Evolutionary conservation across 2,888 invertebrate genomes (phyloP).

Genomic region (Clostera curtula): DNA sequence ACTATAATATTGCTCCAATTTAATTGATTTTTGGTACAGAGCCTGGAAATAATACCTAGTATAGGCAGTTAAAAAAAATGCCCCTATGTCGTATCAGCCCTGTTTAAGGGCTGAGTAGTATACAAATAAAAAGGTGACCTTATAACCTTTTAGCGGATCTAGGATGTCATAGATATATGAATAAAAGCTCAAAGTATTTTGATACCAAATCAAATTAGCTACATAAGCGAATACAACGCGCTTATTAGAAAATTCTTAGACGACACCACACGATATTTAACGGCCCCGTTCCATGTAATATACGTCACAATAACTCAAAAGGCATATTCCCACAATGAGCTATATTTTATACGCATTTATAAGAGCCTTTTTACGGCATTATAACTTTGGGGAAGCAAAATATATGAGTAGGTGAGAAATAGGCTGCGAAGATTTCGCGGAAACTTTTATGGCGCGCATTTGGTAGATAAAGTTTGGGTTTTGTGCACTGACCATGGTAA

Average conservation of each 20-base stretch:
- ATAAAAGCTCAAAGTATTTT: too few species aligned
- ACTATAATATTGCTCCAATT: too few species aligned
- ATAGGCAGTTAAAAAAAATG: too few species aligned
- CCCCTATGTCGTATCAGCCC: too few species aligned
- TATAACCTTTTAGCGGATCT: too few species aligned
- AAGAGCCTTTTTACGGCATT: constrained; percentile 14
- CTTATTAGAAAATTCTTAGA: background rate
- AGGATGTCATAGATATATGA: too few species aligned
- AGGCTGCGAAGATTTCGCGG: background rate
- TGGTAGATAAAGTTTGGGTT: background rate
- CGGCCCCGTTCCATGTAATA: constrained; percentile 6
- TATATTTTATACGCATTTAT: constrained; percentile 14
- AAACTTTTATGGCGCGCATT: background rate
- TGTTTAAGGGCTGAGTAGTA: too few species aligned
- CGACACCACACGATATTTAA: constrained; percentile 1
- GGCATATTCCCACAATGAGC: constrained; percentile 11
- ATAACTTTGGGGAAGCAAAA: constrained; percentile 6
- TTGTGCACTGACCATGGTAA: background rate
- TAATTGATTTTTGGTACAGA: too few species aligned
- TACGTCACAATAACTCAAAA: constrained; percentile 13
- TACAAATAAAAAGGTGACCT: too few species aligned
- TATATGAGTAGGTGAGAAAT: constrained; percentile 3
- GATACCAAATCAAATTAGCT: too few species aligned
- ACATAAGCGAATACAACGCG: background rate
- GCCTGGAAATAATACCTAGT: too few species aligned